A percentile compares a stretch with the other conserved stretches of the same genome.
Evolutionary conservation across 2,888 invertebrate species (phyloP).

Genomic region (Noctua fimbriata): DNA sequence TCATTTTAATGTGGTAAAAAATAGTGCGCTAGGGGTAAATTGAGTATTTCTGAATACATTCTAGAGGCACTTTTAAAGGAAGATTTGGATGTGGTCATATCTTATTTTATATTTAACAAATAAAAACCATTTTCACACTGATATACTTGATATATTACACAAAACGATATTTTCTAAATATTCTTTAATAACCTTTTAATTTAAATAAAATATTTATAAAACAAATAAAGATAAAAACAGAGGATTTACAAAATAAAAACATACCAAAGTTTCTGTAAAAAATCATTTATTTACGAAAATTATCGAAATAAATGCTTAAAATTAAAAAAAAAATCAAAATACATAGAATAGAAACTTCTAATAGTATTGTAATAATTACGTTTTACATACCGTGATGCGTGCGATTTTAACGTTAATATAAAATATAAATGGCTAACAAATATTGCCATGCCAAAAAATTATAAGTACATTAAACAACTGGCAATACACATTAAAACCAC

Average conservation of each 20-base stretch:
- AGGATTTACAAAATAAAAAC: constrained; percentile 29
- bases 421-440: constrained; percentile 65
- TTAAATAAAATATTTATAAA: not conserved
- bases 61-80: constrained; percentile 43
- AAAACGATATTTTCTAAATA: not conserved
- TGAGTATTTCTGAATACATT: not conserved
- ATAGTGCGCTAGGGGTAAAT: not conserved
- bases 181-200: not conserved
- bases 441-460: constrained; percentile 63
- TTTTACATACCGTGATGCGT: constrained; percentile 52
- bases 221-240: not conserved
- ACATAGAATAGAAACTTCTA: constrained; percentile 38
- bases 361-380: constrained; percentile 53
- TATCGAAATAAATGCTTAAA: constrained; percentile 63
- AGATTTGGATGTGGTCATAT: not conserved
- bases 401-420: constrained; percentile 47
- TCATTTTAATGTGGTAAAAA: not conserved
- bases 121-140: constrained; percentile 1
- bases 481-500: constrained; percentile 51
- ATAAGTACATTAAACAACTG: constrained; percentile 64
- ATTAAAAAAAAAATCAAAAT: constrained; percentile 43
- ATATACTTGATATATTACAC: not conserved
- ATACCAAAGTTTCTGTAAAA: constrained; percentile 43
- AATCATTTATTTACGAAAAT: constrained; percentile 62
- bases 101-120: constrained; percentile 12